Conservation (phyloP, 2,888 invertebrate genomes). For the Cheilosia vernalis region DNA sequence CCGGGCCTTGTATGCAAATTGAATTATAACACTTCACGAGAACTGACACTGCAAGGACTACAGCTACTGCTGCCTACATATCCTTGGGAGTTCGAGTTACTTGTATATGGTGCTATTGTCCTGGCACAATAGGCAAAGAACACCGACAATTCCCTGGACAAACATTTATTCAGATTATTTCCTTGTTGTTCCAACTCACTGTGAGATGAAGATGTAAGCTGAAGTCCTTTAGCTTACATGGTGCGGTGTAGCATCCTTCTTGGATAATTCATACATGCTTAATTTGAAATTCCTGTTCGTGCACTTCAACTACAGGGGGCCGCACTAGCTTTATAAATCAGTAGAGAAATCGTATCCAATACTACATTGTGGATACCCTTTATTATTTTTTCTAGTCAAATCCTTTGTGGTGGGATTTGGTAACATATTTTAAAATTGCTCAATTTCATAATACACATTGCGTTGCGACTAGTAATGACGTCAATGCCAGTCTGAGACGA, state of each 20-base stretch:
- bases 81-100: slow-evolving; percentile 51
- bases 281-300: slow-evolving; percentile 43
- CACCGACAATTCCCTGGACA: slow-evolving; percentile 80
- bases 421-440: too few relatives aligned
- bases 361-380: too few relatives aligned
- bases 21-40: slow-evolving; percentile 63
- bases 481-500: background rate
- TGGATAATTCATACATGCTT: slow-evolving; percentile 51
- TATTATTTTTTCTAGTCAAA: too few relatives aligned
- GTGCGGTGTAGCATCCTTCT: slow-evolving; percentile 28
- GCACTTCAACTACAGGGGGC: background rate
- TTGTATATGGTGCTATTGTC: slow-evolving; percentile 27
- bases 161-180: slow-evolving; percentile 82
- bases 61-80: slow-evolving; percentile 25
- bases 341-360: too few relatives aligned
- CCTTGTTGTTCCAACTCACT: slow-evolving; percentile 46
- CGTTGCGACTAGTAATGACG: too few relatives aligned
- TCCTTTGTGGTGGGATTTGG: too few relatives aligned
- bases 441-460: too few relatives aligned
- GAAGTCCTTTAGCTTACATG: slow-evolving; percentile 29
- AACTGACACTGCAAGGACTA: slow-evolving; percentile 25
- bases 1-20: slow-evolving; percentile 64
- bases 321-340: background rate
- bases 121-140: slow-evolving; percentile 71
- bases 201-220: slow-evolving; percentile 56